Base-by-base conservation (phyloP, 2,888 invertebrate genomes). In the Clivina fossor region DNA sequence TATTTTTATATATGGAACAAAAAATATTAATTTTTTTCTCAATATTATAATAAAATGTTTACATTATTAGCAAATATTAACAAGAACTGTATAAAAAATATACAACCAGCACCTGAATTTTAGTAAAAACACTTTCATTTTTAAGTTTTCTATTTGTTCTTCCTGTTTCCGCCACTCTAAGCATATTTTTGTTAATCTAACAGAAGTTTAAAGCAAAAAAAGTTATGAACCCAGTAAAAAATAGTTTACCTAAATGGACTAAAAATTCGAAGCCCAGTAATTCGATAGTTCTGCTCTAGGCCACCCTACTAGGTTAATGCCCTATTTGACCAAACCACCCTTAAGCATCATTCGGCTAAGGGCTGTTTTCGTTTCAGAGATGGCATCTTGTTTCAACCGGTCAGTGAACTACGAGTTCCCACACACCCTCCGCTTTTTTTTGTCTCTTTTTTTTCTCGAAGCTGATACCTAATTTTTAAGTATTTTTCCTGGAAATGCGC, bases 391-490 rank as follows among this genome's bases (percentile, higher is more conserved):
- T 15, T 20, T 24, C 44, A 44, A 13, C 22, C 53, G 53, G 53
- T 53, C 53, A 53, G 35, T 53, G 53, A 53, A 53, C 53, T 18
- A 30, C 13, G 30, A n/a, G 35, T 44, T 53, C 53, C 35, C 53
- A 53, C 53, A 53, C 53, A 43, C 35, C 41, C 38, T 37, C 4
- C 40, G 19, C n/a, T 30, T 26, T 2, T 38, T 40, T 28, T 2
- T 18, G 30, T 35, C 37, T n/a, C n/a, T 53, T 53, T 35, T 53
- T 35, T 24, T 24, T 9, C 18, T 8, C 13, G 13, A 28, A 35
- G 37, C 37, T 41, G 50, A 40, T 35, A 37, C 28, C 44, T 53
- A 53, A 53, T 53, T 53, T 33, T 53, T 43, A 51, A 53, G 53
- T 53, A 35, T 33, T 43, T 53, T 53, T 53, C 53, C 15, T 44